Evolutionary conservation across 2,113 vertebrate genomes (phyloP).

Genomic region (Oxygymnocypris stewartii): DNA sequence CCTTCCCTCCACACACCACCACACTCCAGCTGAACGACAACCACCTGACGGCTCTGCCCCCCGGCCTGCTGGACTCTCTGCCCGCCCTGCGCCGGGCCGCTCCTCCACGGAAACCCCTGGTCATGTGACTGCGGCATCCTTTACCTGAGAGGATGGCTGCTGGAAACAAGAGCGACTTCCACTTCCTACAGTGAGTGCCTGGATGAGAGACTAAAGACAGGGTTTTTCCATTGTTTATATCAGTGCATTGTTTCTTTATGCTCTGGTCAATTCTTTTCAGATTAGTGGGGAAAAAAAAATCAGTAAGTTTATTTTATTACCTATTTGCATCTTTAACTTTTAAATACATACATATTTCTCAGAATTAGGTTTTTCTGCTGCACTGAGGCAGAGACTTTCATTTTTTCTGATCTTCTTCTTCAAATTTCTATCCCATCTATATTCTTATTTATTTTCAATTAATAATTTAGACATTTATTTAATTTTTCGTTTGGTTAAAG

Average conservation of each 20-base stretch:
- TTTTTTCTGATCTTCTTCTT: too few species aligned
- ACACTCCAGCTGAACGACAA: slow-evolving; percentile 82
- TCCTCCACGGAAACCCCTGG: slow-evolving; percentile 86
- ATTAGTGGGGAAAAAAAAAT: background rate
- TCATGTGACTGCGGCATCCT: slow-evolving; percentile 85
- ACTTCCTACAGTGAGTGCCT: slow-evolving; percentile 24
- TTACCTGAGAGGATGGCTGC: slow-evolving; percentile 88
- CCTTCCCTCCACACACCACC: slow-evolving; percentile 69
- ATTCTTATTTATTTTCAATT: background rate
- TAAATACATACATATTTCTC: background rate
- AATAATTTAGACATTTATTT: too few species aligned
- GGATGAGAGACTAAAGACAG: background rate
- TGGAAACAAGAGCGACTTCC: slow-evolving; percentile 72
- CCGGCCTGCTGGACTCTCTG: slow-evolving; percentile 81
- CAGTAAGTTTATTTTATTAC: too few species aligned
- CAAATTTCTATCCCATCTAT: background rate
- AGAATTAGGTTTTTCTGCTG: background rate
- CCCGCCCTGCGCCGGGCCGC: slow-evolving; percentile 68
- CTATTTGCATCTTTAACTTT: background rate
- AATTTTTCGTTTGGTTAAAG: too few species aligned
- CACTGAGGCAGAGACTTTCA: background rate
- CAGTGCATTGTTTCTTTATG: too few species aligned
- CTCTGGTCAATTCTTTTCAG: background rate
- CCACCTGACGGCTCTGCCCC: slow-evolving; percentile 80
- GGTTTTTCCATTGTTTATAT: background rate